phyloP scores from a whole-genome alignment of 1,140 invertebrate species.

The Apocrypta bakeri region DNA sequence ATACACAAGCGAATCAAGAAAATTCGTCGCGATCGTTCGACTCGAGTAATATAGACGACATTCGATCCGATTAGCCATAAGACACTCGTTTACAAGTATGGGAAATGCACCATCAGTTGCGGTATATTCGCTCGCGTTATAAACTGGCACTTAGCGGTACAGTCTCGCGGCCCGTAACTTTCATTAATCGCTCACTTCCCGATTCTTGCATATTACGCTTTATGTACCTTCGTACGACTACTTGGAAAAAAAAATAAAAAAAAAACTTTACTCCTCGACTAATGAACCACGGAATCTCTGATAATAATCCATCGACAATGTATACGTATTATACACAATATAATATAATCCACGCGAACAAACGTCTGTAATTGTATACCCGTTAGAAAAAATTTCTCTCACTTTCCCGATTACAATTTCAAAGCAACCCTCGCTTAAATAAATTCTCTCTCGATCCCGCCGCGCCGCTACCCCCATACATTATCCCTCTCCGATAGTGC shows the following conservation, averaged over 20 bases:
- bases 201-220: neutral
- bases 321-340: no score
- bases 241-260: no score
- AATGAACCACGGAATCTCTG: no score
- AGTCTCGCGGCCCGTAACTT: constrained; percentile 8
- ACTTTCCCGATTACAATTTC: neutral
- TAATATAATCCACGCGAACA: no score
- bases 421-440: neutral
- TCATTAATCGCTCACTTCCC: constrained; percentile 4
- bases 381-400: neutral
- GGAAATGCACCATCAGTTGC: neutral
- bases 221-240: no score
- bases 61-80: neutral
- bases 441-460: neutral
- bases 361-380: neutral
- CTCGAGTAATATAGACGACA: neutral
- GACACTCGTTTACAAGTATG: neutral
- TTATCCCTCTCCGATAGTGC: constrained; percentile 7
- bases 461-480: neutral
- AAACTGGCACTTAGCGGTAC: neutral
- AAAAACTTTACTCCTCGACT: no score
- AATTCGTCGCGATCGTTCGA: neutral
- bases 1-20: no score
- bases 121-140: neutral
- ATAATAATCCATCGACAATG: no score